Base-by-base conservation (phyloP, 1,140 invertebrate species). In the Papilio polytes region DNA sequence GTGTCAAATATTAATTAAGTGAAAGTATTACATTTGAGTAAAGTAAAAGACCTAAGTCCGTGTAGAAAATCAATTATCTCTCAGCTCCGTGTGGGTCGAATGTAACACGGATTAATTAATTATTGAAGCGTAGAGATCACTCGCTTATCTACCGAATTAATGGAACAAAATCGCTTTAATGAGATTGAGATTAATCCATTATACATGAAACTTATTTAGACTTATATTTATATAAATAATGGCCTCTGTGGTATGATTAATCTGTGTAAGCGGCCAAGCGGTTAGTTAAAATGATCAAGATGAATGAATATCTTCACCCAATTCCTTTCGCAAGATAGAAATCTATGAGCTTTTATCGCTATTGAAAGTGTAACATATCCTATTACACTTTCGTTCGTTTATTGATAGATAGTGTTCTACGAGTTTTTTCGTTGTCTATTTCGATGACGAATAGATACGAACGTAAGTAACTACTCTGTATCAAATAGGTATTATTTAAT, bases 281-380 rank as follows among this genome's bases (percentile, higher is more conserved):
- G 12, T 70, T 70, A 70, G 63, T 70, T 70, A 70, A 70, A 70
- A 70, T 70, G 63, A 70, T 70, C 63, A 70, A 70, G 63, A 70
- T 13, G 63, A 70, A 70, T 70, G 26, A 26, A 26, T 70, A 13
- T 66, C 59, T 66, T 66, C 12, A 26, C 59, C 59, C 20, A 66
- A 66, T 66, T 66, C 59, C 22, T 70, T 70, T 70, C 63, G 63
- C 3, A 70, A 31, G 63, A 70, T 31, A 13, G 36, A 70, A 70
- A 70, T 31, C 63, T 70, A 70, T 70, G 1, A 31, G 63, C 26
- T 70, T 70, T 70, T 70, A 70, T 70, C 22, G 22, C 26, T 70
- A 70, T 70, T 70, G 63, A 70, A 70, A 70, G 63, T 70, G 26
- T 70, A 70, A 70, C 26, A 70, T 31, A 31, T 70, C 26, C 22